Conservation (phyloP, 2,888 invertebrate species). For the Pseudolycoriella hygida region DNA sequence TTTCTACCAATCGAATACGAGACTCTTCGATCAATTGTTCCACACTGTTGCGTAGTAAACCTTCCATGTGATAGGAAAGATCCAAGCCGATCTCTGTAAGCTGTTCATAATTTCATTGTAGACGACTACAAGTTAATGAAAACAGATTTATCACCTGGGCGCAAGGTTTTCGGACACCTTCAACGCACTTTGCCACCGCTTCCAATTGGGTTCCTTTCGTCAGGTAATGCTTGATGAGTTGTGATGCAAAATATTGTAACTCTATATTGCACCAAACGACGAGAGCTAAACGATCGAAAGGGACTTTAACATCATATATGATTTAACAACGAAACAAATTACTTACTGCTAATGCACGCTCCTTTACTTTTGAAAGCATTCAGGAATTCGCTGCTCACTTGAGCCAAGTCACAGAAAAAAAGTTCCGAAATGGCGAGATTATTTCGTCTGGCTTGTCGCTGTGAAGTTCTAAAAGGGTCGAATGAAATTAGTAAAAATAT, state of each 20-base stretch:
- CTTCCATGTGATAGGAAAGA: constrained; percentile 79
- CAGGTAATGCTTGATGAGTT: constrained; percentile 75
- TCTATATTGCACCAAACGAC: constrained; percentile 84
- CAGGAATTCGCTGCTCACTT: constrained; percentile 55
- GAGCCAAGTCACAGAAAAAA: constrained; percentile 49
- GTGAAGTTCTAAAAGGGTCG: constrained; percentile 23
- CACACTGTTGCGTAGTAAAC: constrained; percentile 53
- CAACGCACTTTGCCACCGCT: constrained; percentile 71
- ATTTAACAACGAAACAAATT: not conserved
- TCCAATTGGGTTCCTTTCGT: constrained; percentile 74
- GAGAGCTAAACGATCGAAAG: constrained; percentile 37
- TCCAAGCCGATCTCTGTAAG: constrained; percentile 65
- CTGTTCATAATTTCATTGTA: constrained; percentile 7
- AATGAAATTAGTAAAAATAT: too few relatives aligned
- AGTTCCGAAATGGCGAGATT: constrained; percentile 36
- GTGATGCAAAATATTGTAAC: constrained; percentile 58
- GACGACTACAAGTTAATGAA: not conserved
- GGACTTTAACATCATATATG: not conserved
- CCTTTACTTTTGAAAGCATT: constrained; percentile 65
- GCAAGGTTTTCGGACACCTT: constrained; percentile 45
- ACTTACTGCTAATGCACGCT: constrained; percentile 51
- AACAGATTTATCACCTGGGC: constrained; percentile 16
- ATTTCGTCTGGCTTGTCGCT: constrained; percentile 26
- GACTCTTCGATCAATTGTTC: constrained; percentile 27
- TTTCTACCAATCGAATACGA: constrained; percentile 23